phyloP scores from a whole-genome alignment of 2,888 invertebrate species.

The Chloromyia formosa region DNA sequence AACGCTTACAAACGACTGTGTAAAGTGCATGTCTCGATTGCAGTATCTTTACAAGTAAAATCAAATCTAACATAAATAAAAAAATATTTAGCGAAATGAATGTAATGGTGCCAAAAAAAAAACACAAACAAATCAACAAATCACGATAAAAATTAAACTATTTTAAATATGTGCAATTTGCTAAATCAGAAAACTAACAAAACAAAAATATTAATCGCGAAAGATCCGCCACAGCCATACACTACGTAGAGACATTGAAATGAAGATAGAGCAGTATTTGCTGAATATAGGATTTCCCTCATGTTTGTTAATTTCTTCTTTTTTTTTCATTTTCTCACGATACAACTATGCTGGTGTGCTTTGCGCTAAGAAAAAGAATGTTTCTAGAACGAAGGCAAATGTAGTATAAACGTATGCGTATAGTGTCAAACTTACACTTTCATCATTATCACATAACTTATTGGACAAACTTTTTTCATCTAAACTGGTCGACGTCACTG shows the following conservation, averaged over 20 bases:
- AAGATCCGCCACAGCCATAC: conserved; percentile 41
- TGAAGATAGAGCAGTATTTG: background rate
- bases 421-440: conserved; percentile 50
- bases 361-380: background rate
- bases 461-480: conserved; percentile 57
- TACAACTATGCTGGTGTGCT: background rate
- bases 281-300: background rate
- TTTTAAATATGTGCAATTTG: background rate
- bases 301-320: background rate
- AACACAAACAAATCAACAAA: background rate
- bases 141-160: background rate
- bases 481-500: conserved; percentile 36
- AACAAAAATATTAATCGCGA: background rate
- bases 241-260: conserved; percentile 11
- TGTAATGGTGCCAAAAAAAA: background rate
- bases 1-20: background rate
- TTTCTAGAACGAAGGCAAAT: background rate
- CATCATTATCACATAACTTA: conserved; percentile 49
- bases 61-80: too few species aligned
- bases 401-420: background rate
- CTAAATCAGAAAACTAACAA: background rate
- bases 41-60: too few species aligned
- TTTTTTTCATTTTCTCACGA: too few species aligned
- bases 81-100: too few species aligned
- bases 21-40: too few species aligned